Evolutionary conservation across 2,888 invertebrate genomes (phyloP), one percentile per base, ranked within the genome.

Genomic region (Archips crataeganus): DNA sequence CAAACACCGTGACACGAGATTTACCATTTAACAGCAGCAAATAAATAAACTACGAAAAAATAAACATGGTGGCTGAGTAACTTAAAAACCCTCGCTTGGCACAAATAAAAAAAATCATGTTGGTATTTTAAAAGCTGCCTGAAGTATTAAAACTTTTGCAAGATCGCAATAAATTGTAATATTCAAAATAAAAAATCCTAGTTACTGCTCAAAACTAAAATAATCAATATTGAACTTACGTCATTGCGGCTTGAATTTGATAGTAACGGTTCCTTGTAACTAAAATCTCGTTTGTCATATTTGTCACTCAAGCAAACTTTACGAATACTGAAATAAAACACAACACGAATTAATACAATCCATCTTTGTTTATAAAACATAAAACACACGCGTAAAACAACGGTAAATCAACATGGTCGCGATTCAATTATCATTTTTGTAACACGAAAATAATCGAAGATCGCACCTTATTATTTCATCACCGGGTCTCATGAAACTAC

Each of bases 401-500:
- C 71, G 81, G 79, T 79, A 84, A 87, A 86, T 90, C 89, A 79
- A 78, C 79, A 81, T 85, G 90, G 90, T 82, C 82, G 80, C 77
- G 86, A 73, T 81, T 80, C 77, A 82, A 81, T 79, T 79, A 79
- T 80, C 80, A 80, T 81, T 82, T 82, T 82, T 82, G 59, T 67
- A 42, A 64, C 42, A 15, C 13, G 34, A 47, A 73, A 73, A 84
- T 83, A 85, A 83, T 80, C 79, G 82, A 85, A 81, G 74, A 83
- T 84, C 85, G 79, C 84, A 94, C 94, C 94, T 91, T 89, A 94
- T 92, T 80, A 94, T 90, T 83, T 94, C 93, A 81, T 94, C 93
- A 77, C 90, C 91, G 73, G 90, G 89, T 78, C 87, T 87, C 88
- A 89, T 89, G 81, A 90, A 89, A 82, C 86, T 86, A 84, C 86